Percentiles rank a stretch among this genome's conserved stretches.
Conservation (phyloP, 2,888 invertebrate genomes). For the Aphodius sticticus region DNA sequence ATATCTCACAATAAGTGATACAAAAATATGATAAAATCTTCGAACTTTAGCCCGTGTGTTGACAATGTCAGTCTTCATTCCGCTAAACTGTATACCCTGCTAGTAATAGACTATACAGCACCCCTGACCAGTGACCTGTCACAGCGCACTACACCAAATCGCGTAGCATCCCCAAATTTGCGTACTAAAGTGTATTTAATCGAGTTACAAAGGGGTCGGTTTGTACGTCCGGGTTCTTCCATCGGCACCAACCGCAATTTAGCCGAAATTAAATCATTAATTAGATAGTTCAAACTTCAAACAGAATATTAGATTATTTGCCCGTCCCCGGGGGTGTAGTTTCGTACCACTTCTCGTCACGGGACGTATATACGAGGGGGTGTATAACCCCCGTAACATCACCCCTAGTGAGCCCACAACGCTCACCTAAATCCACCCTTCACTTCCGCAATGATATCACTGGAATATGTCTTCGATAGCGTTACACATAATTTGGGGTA, state of each 20-base stretch:
- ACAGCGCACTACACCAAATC: neutral
- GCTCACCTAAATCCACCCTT: too few species aligned
- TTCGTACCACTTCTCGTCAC: neutral
- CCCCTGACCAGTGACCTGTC: neutral
- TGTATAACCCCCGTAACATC: neutral
- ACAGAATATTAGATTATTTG: constrained; percentile 33
- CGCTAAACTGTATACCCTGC: too few species aligned
- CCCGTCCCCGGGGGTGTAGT: constrained; percentile 20
- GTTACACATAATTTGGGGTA: too few species aligned
- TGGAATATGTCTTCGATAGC: too few species aligned
- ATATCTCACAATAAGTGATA: too few species aligned
- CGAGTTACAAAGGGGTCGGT: constrained; percentile 29
- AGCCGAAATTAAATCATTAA: constrained; percentile 36
- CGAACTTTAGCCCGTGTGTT: too few species aligned
- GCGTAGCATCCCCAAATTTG: constrained; percentile 6
- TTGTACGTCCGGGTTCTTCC: constrained; percentile 10
- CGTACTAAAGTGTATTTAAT: constrained; percentile 19
- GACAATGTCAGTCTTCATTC: too few species aligned
- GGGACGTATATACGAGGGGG: neutral
- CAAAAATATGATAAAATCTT: too few species aligned
- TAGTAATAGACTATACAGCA: too few species aligned
- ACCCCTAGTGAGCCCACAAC: too few species aligned
- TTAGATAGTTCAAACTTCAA: constrained; percentile 36
- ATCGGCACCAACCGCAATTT: constrained; percentile 29
- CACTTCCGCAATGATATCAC: too few species aligned